Base-by-base conservation (phyloP, 2,113 vertebrate genomes). In the Takifugu flavidus region DNA sequence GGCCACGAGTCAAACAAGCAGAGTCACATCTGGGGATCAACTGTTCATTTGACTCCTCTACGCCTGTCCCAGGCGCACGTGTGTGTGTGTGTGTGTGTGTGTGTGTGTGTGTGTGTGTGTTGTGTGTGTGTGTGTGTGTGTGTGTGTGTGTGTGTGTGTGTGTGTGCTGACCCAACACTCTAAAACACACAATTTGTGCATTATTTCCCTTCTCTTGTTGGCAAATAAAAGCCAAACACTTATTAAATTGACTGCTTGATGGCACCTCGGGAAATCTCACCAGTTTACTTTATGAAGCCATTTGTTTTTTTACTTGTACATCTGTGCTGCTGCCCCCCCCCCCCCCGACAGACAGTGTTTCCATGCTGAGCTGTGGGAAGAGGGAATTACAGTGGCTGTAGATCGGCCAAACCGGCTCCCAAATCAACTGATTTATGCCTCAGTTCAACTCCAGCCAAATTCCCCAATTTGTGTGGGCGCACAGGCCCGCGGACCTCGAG, bases 1-100 rank as follows among this genome's bases (percentile, higher is more conserved):
- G 77, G 64, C 67, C 26, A 65, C 66, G 80, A 58, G 25, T 75
- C 67, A 67, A 27, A 62, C 63, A 84, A 57, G 27, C 47, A 50
- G 52, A 85, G 20, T 20, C 65, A 20, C 20, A 20, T 20, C 20
- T 20, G 20, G 20, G 20, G 20, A 20, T 20, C 20, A 20, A 20
- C 20, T 20, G 20, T 20, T 20, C 20, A 20, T 20, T 20, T 20
- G 20, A 20, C 20, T 20, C 20, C 20, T 20, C 20, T 20, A 20
- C 20, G 20, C 20, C 20, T 20, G 20, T 20, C 20, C 20, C 20
- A 20, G 20, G 20, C 20, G 20, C 20, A 20, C 20, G 20, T 20
- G 20, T 20, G 11, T 29, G 26, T 20, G n/a, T 34, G 53, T 62
- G 13, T 46, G 49, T 13, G 27, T 42, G 11, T 14, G 31, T 34